phyloP scores from a whole-genome alignment of 1,140 invertebrate species.

The Rhyzopertha dominica region DNA sequence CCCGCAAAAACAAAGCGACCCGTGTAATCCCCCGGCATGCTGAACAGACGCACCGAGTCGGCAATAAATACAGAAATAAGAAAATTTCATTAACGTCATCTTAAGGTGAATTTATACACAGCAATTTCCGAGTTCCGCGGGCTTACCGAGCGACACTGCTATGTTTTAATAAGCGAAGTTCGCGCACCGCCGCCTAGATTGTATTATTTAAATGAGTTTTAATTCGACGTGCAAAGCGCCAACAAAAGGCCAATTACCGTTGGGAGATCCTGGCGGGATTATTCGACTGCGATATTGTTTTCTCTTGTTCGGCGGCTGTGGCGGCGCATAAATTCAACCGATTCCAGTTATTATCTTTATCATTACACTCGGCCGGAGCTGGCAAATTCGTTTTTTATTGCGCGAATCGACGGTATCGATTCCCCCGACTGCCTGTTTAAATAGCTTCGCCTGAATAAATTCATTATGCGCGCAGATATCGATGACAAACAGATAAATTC shows the following conservation, averaged over 20 bases:
- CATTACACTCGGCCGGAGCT: conserved; percentile 19
- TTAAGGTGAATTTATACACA: conserved; percentile 51
- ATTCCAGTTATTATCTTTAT: conserved; percentile 27
- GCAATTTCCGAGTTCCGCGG: conserved; percentile 47
- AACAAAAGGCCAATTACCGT: conserved; percentile 36
- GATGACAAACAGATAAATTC: too few species aligned
- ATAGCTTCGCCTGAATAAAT: conserved; percentile 21
- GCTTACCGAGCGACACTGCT: conserved; percentile 38
- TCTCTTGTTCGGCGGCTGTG: conserved; percentile 20
- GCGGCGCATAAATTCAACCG: conserved; percentile 23
- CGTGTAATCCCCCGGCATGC: conserved; percentile 18
- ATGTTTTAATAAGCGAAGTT: conserved; percentile 41
- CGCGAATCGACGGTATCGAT: conserved; percentile 17
- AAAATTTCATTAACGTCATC: conserved; percentile 55
- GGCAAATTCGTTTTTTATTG: conserved; percentile 20
- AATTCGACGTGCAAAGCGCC: conserved; percentile 30
- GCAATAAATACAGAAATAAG: conserved; percentile 46
- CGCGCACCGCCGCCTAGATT: conserved; percentile 25
- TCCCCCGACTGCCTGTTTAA: conserved; percentile 18
- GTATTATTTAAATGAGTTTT: conserved; percentile 43
- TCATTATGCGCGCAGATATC: conserved; percentile 9
- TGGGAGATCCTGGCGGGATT: conserved; percentile 25
- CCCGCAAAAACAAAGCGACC: too few species aligned
- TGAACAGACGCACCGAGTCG: conserved; percentile 22
- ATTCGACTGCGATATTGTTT: conserved; percentile 22